Evolutionary conservation across 2,888 invertebrate genomes (phyloP), one percentile per base, ranked within the genome.

Genomic region (Aphidoletes aphidimyza): DNA sequence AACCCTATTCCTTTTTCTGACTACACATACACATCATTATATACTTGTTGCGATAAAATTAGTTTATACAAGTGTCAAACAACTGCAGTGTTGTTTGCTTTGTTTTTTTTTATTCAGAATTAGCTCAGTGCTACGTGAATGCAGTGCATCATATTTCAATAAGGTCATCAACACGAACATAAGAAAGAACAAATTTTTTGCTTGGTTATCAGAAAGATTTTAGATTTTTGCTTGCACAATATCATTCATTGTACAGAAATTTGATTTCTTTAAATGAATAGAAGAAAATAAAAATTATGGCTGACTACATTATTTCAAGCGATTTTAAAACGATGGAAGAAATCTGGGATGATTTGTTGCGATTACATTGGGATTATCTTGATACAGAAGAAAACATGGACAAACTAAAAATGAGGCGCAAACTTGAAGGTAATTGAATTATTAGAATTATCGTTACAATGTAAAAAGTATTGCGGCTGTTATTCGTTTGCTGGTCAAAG

Each of bases 391-490:
- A 96, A 88, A 94, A 94, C 88, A 93, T 94, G 19, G 92, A 94
- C 87, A 96, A 96, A 89, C 90, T 96, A 84, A 93, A 94, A 86
- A 94, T 94, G 88, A 92, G 95, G 87, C 93, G 93, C 86, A 94
- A 94, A 89, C 90, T 96, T 37, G 95, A 96, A 93, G 94, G 95
- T 95, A 89, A 87, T n/a, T n/a, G n/a, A n/a, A n/a, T n/a, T n/a
- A n/a, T n/a, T n/a, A 84, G 78, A 59, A 78, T 22, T 59, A 45
- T 84, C 30, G 3, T 14, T 34, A n/a, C n/a, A n/a, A n/a, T n/a
- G n/a, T n/a, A n/a, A n/a, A n/a, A n/a, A n/a, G n/a, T n/a, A n/a
- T n/a, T n/a, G n/a, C n/a, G n/a, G n/a, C n/a, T n/a, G n/a, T n/a
- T n/a, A n/a, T n/a, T n/a, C n/a, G n/a, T n/a, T n/a, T n/a, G n/a